Evolutionary conservation across 1,140 invertebrate genomes (phyloP).

Genomic region (Idris sp.): DNA sequence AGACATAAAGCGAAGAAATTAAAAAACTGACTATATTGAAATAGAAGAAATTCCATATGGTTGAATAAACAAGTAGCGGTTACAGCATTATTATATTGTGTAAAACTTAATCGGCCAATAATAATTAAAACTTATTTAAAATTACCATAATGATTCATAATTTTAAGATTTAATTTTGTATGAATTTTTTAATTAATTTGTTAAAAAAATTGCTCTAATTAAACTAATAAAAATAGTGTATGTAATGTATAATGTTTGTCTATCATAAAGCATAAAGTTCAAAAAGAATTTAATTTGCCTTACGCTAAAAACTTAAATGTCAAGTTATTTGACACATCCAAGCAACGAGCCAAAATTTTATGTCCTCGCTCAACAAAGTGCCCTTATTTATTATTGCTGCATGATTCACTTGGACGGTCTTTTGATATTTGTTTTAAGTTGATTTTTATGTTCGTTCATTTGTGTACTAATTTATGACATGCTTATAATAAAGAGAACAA

Average conservation of each 20-base stretch:
- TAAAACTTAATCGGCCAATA: too few relatives aligned
- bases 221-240: too few relatives aligned
- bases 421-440: constrained; percentile 34
- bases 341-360: constrained; percentile 1
- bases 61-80: constrained; percentile 12
- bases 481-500: constrained; percentile 46
- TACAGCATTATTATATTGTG: neutral
- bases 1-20: too few relatives aligned
- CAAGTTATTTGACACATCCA: neutral
- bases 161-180: too few relatives aligned
- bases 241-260: too few relatives aligned
- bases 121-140: too few relatives aligned
- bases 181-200: too few relatives aligned
- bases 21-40: too few relatives aligned
- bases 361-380: constrained; percentile 16
- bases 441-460: constrained; percentile 43
- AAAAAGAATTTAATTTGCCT: neutral
- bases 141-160: too few relatives aligned
- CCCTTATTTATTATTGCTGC: constrained; percentile 25
- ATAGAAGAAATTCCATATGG: constrained; percentile 4
- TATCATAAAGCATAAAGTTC: too few relatives aligned
- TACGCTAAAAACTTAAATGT: neutral
- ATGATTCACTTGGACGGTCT: constrained; percentile 15
- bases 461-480: constrained; percentile 39
- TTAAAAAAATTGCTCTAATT: too few relatives aligned